Evolutionary conservation across 2,797 vertebrate species (phyloP), one percentile per base, ranked within the genome.

Genomic region (Luscinia megarhynchos): DNA sequence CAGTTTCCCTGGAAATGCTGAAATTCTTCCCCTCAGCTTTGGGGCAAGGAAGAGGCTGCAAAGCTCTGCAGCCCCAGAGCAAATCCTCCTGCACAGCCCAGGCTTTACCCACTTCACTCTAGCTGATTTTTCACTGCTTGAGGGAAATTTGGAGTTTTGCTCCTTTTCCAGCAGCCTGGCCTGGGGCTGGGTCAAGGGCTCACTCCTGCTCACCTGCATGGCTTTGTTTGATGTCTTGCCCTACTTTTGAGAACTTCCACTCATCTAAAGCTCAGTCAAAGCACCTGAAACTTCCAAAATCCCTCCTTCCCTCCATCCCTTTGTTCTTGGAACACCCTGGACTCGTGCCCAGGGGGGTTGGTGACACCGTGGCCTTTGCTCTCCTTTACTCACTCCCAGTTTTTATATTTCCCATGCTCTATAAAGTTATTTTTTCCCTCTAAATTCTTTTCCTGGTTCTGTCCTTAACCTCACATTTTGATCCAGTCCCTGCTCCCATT

Each of bases 111-210:
- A 12, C 57, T 38, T 46, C 46, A 12, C 57, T 38, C 29, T 2
- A 23, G 36, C 50, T 58, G 70, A 26, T 57, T 63, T 85, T 50
- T 38, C 23, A 3, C 68, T 13, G 2, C 12, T 23, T 19, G 9
- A 7, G 40, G 23, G 55, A 30, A 32, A 32, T 67, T 45, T 10
- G 55, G 29, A 29, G 29, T 63, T 48, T 10, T 26, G 10, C 21
- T 80, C 9, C 43, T 63, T 74, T 41, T 12, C 48, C 53, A 34
- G 66, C 45, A 64, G 43, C 9, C 5, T 1, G 45, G 32, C 15
- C 0, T 0, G 16, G 45, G 32, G 15, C 0, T 0, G 17, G 51
- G 36, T 22, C 1, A 0, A 0, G 0, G 45, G 38, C 72, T 83
- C 36, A 0, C 18, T 34, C 36, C 58, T 34, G 58, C 57, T 12